These are phyloP conservation scores for Gila robusta DNA, from an alignment of 2,797 vertebrate genomes.

Conservation along the genomic window DNA sequence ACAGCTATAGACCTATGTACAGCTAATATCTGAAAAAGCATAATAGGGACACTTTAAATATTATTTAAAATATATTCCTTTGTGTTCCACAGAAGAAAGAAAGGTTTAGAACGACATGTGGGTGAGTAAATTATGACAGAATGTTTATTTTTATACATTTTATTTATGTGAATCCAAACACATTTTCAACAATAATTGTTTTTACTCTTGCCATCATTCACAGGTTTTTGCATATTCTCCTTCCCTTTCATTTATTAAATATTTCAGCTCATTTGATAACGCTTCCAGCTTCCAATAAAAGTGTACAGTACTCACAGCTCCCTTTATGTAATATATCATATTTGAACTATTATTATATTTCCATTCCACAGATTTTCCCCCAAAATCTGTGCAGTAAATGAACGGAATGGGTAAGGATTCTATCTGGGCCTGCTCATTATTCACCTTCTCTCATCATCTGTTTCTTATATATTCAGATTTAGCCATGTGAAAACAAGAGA, in stretches of 20 bases:
- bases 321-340: constrained; percentile 4
- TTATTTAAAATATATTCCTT: not conserved
- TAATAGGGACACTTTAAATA: not conserved
- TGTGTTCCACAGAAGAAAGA: not conserved
- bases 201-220: not conserved
- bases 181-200: not conserved
- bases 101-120: not conserved
- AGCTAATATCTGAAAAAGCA: not conserved
- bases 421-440: constrained; percentile 1
- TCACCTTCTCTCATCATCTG: constrained; percentile 21
- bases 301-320: not conserved
- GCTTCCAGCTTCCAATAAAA: constrained; percentile 27
- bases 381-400: not conserved
- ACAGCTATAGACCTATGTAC: not conserved
- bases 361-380: not conserved
- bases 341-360: constrained; percentile 24
- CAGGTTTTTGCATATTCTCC: not conserved
- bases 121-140: not conserved
- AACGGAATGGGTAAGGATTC: not conserved
- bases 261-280: not conserved
- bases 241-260: constrained; percentile 5
- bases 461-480: not conserved
- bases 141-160: not conserved
- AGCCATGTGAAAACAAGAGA: constrained; percentile 3
- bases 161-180: not conserved